phyloP scores from a whole-genome alignment of 1,140 invertebrate genomes.

The Paracyclopina nana region DNA sequence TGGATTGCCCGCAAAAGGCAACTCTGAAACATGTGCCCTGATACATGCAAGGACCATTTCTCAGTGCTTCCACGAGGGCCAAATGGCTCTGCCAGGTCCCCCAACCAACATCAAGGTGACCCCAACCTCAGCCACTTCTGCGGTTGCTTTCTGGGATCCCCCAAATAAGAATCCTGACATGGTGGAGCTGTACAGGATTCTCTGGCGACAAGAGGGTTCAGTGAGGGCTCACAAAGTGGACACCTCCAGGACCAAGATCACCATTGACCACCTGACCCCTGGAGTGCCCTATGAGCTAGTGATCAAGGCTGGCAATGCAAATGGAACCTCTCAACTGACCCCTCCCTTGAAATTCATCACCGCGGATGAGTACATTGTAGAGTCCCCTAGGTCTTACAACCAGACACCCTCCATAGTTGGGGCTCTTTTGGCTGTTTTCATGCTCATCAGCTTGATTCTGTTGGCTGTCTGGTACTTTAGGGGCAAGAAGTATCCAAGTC shows the following conservation, averaged over 20 bases:
- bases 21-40: constrained; percentile 42
- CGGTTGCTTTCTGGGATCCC: constrained; percentile 46
- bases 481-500: constrained; percentile 2
- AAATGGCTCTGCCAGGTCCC: constrained; percentile 46
- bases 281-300: constrained; percentile 52
- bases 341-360: constrained; percentile 47
- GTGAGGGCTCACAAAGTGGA: constrained; percentile 40
- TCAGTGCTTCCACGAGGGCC: constrained; percentile 53
- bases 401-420: background rate
- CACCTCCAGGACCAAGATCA: constrained; percentile 43
- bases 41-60: constrained; percentile 49
- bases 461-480: constrained; percentile 15
- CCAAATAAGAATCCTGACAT: constrained; percentile 56
- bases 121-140: constrained; percentile 35
- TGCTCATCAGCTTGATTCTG: constrained; percentile 17
- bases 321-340: constrained; percentile 49
- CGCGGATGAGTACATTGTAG: constrained; percentile 41
- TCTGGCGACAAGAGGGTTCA: constrained; percentile 30
- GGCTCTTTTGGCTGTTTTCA: constrained; percentile 7
- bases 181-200: constrained; percentile 52
- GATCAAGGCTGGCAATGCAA: constrained; percentile 55
- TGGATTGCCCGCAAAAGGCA: constrained; percentile 37
- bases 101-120: constrained; percentile 44
- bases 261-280: constrained; percentile 43
- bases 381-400: background rate